Base-by-base conservation (phyloP, 2,797 vertebrate species). In the Hoplostethus mediterraneus region DNA sequence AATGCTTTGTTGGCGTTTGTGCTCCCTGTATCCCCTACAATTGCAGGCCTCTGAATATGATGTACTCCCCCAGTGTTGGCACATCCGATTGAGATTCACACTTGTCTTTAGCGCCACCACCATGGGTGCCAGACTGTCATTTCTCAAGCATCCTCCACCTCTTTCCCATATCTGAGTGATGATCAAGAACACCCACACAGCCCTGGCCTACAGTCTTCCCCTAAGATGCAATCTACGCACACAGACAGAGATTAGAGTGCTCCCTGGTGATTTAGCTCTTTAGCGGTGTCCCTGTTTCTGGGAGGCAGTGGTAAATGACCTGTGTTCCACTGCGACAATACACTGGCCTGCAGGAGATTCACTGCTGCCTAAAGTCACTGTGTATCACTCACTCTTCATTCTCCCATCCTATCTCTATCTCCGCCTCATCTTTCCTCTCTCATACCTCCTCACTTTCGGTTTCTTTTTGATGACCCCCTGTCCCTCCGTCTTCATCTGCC, bases 191-290 rank as follows among this genome's bases (percentile, higher is more conserved):
- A 79, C 73, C 77, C 66, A 77, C 79, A 77, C 57, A 42, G 71
- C 55, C 4, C 71, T 71, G 63, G 84, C 76, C 84, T 48, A 31
- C 58, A 61, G 40, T n/a, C 13, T 42, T 25, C 30, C 53, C 7
- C 49, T 64, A 13, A 71, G 77, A 90, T 87, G 59, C 79, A 80
- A 89, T 83, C 77, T 80, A 59, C 69, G 73, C 73, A 60, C 61
- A 75, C 53, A 67, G 83, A 82, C 68, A 82, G 63, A 69, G 65
- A 83, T 86, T 78, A 82, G 81, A 71, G 60, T 30, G 63, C 65
- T 89, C 88, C 83, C 86, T 63, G 54, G 81, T 71, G 89, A 84
- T 78, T 90, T 71, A 40, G 63, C 79, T 90, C 75, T 90, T 91
- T 86, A 89, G 80, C 7, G 10, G 13, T 80, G 87, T 83, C 77